Conservation (phyloP, 2,797 vertebrate species). For the Phalloptychus januarius region DNA sequence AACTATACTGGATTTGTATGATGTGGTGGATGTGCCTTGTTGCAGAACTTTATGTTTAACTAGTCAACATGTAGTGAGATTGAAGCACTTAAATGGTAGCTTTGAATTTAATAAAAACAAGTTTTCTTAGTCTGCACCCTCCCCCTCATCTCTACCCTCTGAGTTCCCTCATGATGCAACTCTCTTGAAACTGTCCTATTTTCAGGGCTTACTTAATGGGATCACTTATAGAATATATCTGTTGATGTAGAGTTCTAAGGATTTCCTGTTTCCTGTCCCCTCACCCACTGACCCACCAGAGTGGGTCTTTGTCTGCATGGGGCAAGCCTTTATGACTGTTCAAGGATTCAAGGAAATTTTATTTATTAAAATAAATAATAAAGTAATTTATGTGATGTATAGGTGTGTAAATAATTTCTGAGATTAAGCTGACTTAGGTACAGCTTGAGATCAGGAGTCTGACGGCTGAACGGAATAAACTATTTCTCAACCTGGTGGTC, state of each 20-base stretch:
- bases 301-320: not conserved
- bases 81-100: not conserved
- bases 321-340: not conserved
- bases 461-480: too few relatives aligned
- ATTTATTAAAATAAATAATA: too few relatives aligned
- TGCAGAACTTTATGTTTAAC: not conserved
- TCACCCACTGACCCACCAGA: conserved; percentile 4
- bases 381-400: too few relatives aligned
- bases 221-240: not conserved
- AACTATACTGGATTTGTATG: not conserved
- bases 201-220: not conserved
- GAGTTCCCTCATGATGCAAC: not conserved
- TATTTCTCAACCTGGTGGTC: too few relatives aligned
- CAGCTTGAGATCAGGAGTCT: too few relatives aligned
- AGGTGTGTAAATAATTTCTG: too few relatives aligned
- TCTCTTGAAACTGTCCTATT: not conserved
- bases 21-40: not conserved
- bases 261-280: conserved; percentile 62
- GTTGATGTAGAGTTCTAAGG: conserved; percentile 15
- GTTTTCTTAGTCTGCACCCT: not conserved
- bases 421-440: too few relatives aligned
- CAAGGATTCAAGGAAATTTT: too few relatives aligned
- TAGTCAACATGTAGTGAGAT: not conserved
- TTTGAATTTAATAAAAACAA: not conserved
- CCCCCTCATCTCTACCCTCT: not conserved